phyloP scores from a whole-genome alignment of 1,140 invertebrate genomes.

The Periplaneta americana region DNA sequence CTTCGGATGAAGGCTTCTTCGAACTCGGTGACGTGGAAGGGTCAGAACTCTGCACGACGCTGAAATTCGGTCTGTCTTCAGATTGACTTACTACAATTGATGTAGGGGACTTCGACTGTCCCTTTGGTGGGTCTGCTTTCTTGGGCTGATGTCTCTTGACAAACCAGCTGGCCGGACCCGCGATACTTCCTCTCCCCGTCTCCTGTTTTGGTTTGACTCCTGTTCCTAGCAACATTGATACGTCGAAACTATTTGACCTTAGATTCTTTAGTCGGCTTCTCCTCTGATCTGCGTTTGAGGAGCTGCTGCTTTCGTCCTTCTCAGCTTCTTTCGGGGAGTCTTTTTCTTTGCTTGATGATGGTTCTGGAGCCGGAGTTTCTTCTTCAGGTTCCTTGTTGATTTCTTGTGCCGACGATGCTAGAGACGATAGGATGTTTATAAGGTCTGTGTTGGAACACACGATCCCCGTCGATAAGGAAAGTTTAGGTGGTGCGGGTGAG shows the following conservation, averaged over 20 bases:
- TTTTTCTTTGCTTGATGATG: background rate
- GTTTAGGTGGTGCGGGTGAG: background rate
- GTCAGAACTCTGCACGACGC: constrained; percentile 28
- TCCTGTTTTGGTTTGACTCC: constrained; percentile 31
- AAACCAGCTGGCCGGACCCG: constrained; percentile 63
- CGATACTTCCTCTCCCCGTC: constrained; percentile 24
- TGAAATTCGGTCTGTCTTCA: constrained; percentile 36
- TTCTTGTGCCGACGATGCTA: constrained; percentile 73
- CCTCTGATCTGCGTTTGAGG: constrained; percentile 37
- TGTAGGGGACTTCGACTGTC: constrained; percentile 33
- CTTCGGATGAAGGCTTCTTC: background rate
- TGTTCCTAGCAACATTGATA: constrained; percentile 58
- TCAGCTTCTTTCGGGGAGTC: background rate
- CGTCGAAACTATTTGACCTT: constrained; percentile 75
- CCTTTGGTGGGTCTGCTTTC: constrained; percentile 34
- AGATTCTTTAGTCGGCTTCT: constrained; percentile 51
- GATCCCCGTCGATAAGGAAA: constrained; percentile 44
- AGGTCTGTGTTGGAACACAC: constrained; percentile 76
- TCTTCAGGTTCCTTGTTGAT: constrained; percentile 46
- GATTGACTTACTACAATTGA: constrained; percentile 30
- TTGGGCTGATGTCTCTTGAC: constrained; percentile 62
- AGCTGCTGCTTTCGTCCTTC: constrained; percentile 22
- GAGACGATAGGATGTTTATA: constrained; percentile 66
- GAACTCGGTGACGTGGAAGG: constrained; percentile 14
- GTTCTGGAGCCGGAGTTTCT: constrained; percentile 15